Conservation (phyloP, 2,113 vertebrate species). For the Cephalopterus ornatus region DNA sequence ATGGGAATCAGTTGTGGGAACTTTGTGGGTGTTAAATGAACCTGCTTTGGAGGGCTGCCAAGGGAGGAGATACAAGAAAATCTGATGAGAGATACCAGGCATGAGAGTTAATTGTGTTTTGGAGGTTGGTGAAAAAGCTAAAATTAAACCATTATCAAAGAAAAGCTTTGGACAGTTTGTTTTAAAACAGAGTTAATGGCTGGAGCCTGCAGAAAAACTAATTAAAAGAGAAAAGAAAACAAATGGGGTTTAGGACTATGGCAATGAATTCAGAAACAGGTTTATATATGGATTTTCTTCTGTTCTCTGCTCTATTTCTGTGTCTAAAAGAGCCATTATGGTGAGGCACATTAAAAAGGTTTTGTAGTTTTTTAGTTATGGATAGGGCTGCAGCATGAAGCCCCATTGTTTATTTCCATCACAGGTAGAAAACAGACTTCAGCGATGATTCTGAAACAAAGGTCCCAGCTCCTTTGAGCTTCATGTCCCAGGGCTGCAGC, state of each 20-base stretch:
- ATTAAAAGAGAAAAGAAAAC: slow-evolving; percentile 62
- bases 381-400: slow-evolving; percentile 11
- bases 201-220: slow-evolving; percentile 31
- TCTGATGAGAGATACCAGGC: slow-evolving; percentile 45
- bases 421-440: slow-evolving; percentile 16
- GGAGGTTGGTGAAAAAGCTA: slow-evolving; percentile 2
- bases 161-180: slow-evolving; percentile 60
- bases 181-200: slow-evolving; percentile 58
- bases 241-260: slow-evolving; percentile 23
- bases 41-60: slow-evolving; percentile 62
- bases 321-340: slow-evolving; percentile 5
- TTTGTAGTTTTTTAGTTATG: slow-evolving; percentile 12
- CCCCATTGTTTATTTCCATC: neutral
- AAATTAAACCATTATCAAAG: slow-evolving; percentile 64
- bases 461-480: neutral
- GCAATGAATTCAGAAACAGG: neutral
- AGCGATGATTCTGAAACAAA: slow-evolving; percentile 10
- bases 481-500: neutral
- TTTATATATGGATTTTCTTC: slow-evolving; percentile 44
- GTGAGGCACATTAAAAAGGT: neutral
- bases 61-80: slow-evolving; percentile 49
- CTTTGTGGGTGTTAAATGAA: slow-evolving; percentile 66
- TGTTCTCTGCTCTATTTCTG: slow-evolving; percentile 3
- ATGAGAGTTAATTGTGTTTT: slow-evolving; percentile 41
- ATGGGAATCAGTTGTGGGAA: slow-evolving; percentile 47